phyloP scores from a whole-genome alignment of 2,113 vertebrate genomes.

The sheep (Ovis aries) region DNA sequence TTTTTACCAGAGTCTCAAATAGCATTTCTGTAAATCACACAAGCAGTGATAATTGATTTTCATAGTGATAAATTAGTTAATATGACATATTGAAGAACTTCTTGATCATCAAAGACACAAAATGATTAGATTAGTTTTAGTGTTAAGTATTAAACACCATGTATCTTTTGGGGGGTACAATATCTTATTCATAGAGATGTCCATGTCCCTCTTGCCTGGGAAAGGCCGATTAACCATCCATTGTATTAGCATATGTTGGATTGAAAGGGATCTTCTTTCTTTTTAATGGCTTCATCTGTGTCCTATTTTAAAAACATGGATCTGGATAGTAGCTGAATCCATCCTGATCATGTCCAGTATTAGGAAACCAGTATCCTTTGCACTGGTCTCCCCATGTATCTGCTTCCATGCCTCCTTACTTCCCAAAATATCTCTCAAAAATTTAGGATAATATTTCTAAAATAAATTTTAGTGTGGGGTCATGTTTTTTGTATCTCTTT shows the following conservation, averaged over 20 bases:
- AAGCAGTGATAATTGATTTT: slow-evolving; percentile 24
- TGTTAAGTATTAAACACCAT: neutral
- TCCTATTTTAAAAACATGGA: neutral
- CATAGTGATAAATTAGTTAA: slow-evolving; percentile 32
- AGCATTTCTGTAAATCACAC: slow-evolving; percentile 14
- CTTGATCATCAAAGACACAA: slow-evolving; percentile 22
- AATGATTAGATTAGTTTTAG: slow-evolving; percentile 26
- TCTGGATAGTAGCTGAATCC: neutral
- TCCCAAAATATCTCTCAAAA: neutral
- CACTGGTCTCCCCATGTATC: neutral
- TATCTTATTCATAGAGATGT: neutral
- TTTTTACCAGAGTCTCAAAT: neutral
- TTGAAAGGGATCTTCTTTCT: neutral
- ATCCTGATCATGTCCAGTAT: neutral
- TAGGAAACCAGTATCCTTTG: neutral
- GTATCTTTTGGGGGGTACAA: neutral
- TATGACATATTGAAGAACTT: neutral
- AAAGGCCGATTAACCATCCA: neutral
- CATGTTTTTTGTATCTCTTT: neutral
- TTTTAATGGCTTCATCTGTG: neutral
- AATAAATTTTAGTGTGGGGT: neutral
- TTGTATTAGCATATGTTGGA: neutral
- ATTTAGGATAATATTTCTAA: neutral
- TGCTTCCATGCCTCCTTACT: neutral
- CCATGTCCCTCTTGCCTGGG: neutral